Conservation (phyloP, 2,888 invertebrate species). For the Drosophila leonis region DNA sequence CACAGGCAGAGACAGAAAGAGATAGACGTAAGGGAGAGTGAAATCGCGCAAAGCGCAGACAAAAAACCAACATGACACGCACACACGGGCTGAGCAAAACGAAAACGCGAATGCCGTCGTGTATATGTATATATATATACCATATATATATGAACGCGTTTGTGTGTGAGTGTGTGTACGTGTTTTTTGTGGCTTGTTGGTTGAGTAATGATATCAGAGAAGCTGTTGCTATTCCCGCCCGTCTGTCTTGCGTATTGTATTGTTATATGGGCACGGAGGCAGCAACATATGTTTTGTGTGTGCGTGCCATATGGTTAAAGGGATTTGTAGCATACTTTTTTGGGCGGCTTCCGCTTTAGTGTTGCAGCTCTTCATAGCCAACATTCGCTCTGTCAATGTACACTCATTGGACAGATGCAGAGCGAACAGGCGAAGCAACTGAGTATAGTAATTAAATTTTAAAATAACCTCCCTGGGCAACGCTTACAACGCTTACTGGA, state of each 20-base stretch:
- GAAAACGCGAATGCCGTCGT: slow-evolving; percentile 41
- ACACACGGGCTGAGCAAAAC: slow-evolving; percentile 44
- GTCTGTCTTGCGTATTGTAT: slow-evolving; percentile 27
- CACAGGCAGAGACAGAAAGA: neutral
- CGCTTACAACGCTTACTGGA: slow-evolving; percentile 36
- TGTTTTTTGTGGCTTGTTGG: slow-evolving; percentile 56
- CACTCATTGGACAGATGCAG: slow-evolving; percentile 8
- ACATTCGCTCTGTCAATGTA: neutral
- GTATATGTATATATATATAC: neutral
- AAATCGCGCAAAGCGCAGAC: slow-evolving; percentile 51
- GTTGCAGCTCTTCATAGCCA: slow-evolving; percentile 15
- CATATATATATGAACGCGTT: neutral
- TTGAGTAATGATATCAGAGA: slow-evolving; percentile 78
- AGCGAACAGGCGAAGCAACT: neutral
- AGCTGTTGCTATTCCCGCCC: slow-evolving; percentile 58
- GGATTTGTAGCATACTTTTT: slow-evolving; percentile 59
- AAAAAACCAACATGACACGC: slow-evolving; percentile 57
- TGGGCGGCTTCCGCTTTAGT: slow-evolving; percentile 34
- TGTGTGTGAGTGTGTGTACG: slow-evolving; percentile 27
- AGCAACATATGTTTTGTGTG: slow-evolving; percentile 67
- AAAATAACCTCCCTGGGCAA: slow-evolving; percentile 54
- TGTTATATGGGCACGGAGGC: slow-evolving; percentile 42
- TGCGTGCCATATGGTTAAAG: slow-evolving; percentile 45
- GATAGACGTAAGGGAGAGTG: neutral
- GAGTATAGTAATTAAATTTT: slow-evolving; percentile 71